Conservation (phyloP, 2,113 vertebrate genomes). For the Sinocyclocheilus anophthalmus region DNA sequence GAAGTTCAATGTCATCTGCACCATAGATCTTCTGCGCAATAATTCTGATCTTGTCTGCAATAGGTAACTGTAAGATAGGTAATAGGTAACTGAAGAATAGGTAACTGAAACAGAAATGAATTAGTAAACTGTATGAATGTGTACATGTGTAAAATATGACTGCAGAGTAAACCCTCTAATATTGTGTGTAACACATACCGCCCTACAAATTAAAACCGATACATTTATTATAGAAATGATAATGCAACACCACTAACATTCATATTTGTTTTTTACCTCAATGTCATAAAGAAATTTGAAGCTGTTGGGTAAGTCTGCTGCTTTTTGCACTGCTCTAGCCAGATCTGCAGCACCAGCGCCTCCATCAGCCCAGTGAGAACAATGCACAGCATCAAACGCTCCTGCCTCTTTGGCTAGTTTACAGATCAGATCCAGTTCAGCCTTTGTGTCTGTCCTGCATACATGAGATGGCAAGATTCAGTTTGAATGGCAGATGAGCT, state of each 20-base stretch:
- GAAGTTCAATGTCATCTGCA: conserved; percentile 90
- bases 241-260: too few species aligned
- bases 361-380: conserved; percentile 94
- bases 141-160: background rate
- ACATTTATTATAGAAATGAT: too few species aligned
- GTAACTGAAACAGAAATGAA: conserved; percentile 73
- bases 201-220: background rate
- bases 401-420: conserved; percentile 84
- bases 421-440: conserved; percentile 86
- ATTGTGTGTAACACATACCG: background rate
- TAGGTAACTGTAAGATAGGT: conserved; percentile 76
- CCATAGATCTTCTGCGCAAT: conserved; percentile 96
- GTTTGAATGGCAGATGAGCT: background rate
- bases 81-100: conserved; percentile 62
- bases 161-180: background rate
- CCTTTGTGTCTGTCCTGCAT: conserved; percentile 86
- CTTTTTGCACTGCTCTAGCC: conserved; percentile 86
- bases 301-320: conserved; percentile 82
- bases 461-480: conserved; percentile 3
- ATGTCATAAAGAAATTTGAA: conserved; percentile 93
- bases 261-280: conserved; percentile 71
- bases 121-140: background rate
- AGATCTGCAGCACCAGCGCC: conserved; percentile 86
- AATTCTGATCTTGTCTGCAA: conserved; percentile 90
- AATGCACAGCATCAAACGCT: conserved; percentile 90